Base-by-base conservation (phyloP, 2,888 invertebrate species). In the Tortrix viridana region DNA sequence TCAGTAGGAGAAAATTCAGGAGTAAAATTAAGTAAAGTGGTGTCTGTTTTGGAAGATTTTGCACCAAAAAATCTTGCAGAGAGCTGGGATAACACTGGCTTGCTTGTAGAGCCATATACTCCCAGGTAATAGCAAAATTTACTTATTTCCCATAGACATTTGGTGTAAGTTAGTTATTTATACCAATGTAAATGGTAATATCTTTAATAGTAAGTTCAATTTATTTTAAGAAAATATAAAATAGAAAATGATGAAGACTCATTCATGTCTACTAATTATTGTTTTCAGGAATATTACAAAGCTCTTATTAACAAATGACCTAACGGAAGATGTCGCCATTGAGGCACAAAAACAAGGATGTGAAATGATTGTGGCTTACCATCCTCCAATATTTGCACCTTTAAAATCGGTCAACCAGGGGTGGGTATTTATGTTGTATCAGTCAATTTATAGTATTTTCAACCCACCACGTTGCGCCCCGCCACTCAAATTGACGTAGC, bases 11-110 rank as follows among this genome's bases (percentile, higher is more conserved):
- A 85, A 61, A 81, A 74, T 65, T 66, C 74, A 66, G 94, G 94
- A 59, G 75, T 93, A 3, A 74, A 91, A 5, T 74, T 95, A 65
- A 75, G 75, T 16, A 85, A 87, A 65, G 93, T 96, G 3, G 77
- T 96, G 43, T 75, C 86, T 12, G 91, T 89, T 58, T 85, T 98
- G 65, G 94, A 96, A 74, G 83, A 88, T 7, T 95, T 96, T 85
- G 97, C 97, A 0, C 94, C 96, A 7, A 82, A 93, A 37, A 83
- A 90, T 1, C 86, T 96, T 14, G 97, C 98, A 3, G 98, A 96
- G 74, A 93, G 93, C 56, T 99, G 98, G 98, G 99, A 99, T 81
- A 99, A 99, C 87, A 98, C 98, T 55, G 99, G 99, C 0, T 89
- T 99, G 1, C 88, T 99, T 23, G 94, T 98, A 12, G 97, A 98